These are phyloP conservation scores for Taeniopygia guttata DNA, from an alignment of 2,797 vertebrate species.

Conservation along the genomic window DNA sequence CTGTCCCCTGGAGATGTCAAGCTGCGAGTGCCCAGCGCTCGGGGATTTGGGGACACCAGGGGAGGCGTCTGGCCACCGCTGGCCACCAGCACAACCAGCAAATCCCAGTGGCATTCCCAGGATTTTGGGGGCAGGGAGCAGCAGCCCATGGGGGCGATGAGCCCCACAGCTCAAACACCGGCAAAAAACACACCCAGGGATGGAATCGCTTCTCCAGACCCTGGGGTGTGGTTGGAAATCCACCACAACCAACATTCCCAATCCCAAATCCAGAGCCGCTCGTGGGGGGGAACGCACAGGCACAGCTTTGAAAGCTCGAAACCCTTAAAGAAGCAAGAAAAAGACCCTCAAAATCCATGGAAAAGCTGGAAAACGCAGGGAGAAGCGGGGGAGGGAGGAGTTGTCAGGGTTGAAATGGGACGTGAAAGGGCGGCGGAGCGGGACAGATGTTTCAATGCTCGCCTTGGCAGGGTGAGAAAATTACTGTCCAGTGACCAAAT, in stretches of 20 bases:
- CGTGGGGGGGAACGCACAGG: accelerated
- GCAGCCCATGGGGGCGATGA: neutral
- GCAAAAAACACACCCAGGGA: accelerated
- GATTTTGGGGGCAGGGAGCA: neutral
- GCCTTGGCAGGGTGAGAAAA: conserved; percentile 76
- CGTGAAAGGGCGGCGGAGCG: conserved; percentile 46
- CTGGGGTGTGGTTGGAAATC: neutral
- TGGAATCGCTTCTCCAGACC: neutral
- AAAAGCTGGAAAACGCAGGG: neutral
- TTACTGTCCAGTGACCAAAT: conserved; percentile 74
- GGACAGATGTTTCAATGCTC: conserved; percentile 73
- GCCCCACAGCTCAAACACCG: neutral
- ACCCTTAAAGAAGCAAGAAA: neutral
- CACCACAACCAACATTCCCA: accelerated
- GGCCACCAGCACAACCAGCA: neutral
- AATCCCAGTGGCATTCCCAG: neutral
- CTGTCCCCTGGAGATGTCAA: neutral
- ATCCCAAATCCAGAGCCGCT: neutral
- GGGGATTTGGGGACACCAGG: neutral
- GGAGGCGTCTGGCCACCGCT: accelerated
- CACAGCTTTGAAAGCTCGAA: accelerated
- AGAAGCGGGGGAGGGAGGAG: neutral
- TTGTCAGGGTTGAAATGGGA: conserved; percentile 41
- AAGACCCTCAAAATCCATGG: neutral
- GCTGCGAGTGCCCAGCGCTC: neutral